phyloP scores from a whole-genome alignment of 2,888 invertebrate species.

The Acanthoscelides obtectus region DNA sequence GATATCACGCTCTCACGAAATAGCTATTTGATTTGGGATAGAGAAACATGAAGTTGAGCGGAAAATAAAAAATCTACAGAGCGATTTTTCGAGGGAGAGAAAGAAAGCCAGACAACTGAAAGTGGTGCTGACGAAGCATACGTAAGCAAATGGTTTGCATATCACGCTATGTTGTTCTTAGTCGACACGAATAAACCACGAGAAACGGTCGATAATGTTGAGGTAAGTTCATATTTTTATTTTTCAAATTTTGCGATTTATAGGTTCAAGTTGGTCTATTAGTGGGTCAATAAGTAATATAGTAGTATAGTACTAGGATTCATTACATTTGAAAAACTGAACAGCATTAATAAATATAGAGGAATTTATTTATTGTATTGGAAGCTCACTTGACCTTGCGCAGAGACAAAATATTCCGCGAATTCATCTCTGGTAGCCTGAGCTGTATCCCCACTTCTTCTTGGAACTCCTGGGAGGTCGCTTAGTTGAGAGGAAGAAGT shows the following conservation, averaged over 20 bases:
- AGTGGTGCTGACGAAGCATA: background rate
- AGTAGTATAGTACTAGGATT: too few species aligned
- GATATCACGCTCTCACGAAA: too few species aligned
- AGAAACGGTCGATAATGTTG: too few species aligned
- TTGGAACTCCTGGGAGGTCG: constrained; percentile 2
- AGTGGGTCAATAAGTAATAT: too few species aligned
- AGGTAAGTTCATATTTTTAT: too few species aligned
- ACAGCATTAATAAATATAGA: too few species aligned
- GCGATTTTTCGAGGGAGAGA: background rate
- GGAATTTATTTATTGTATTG: background rate
- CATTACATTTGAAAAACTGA: too few species aligned
- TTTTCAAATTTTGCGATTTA: too few species aligned
- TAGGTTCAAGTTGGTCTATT: too few species aligned
- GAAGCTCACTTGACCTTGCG: background rate
- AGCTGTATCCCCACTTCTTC: too few species aligned
- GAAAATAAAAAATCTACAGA: constrained; percentile 1
- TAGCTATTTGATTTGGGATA: constrained; percentile 1
- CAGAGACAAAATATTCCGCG: too few species aligned
- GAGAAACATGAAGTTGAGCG: constrained; percentile 1
- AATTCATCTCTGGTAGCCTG: too few species aligned
- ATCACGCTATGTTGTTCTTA: background rate
- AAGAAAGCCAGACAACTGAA: background rate
- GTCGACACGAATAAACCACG: background rate
- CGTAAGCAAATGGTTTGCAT: constrained; percentile 3
- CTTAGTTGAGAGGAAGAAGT: background rate